Base-by-base conservation (phyloP, 2,888 invertebrate genomes). In the Tetropium fuscum region DNA sequence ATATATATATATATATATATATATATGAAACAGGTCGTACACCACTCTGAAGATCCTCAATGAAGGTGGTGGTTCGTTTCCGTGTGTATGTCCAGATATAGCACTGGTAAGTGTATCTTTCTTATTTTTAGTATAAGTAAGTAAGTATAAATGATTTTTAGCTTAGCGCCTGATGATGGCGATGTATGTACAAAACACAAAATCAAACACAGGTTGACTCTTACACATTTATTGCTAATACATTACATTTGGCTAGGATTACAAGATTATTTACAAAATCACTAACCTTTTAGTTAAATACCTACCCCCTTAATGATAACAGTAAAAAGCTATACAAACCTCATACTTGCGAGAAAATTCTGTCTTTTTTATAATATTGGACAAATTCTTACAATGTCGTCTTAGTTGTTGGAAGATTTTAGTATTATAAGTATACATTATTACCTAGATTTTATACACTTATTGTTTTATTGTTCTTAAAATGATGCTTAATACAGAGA, bases 181-280 rank as follows among this genome's bases (percentile, higher is more conserved):
- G n/a, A n/a, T n/a, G n/a, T 7, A 22, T 22, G 22, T 22, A 22
- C 22, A 22, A 3, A 5, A 5, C 3, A 20, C 22, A 13, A 30
- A 32, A 49, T 36, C n/a, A 32, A 38, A 38, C n/a, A 40, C 27
- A 53, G 43, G 53, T 43, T 44, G 34, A 49, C 4, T 18, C 41
- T 20, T 34, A 63, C 53, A 71, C 70, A 71, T 69, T 70, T 71
- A 71, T 69, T 70, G 63, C 66, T 65, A 70, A 59, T 67, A 70
- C 68, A 68, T 61, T 62, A 64, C 64, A 66, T 66, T 66, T 73
- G 70, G 71, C 70, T 70, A 71, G 68, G 69, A 69, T 69, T 71
- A 69, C 56, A 62, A 60, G 53, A 55, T 64, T 68, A 68, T 68
- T 68, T 70, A 72, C 64, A 66, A 70, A 69, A 63, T 70, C 70